Evolutionary conservation across 2,113 vertebrate species (phyloP).

Genomic region (Datnioides undecimradiatus): DNA sequence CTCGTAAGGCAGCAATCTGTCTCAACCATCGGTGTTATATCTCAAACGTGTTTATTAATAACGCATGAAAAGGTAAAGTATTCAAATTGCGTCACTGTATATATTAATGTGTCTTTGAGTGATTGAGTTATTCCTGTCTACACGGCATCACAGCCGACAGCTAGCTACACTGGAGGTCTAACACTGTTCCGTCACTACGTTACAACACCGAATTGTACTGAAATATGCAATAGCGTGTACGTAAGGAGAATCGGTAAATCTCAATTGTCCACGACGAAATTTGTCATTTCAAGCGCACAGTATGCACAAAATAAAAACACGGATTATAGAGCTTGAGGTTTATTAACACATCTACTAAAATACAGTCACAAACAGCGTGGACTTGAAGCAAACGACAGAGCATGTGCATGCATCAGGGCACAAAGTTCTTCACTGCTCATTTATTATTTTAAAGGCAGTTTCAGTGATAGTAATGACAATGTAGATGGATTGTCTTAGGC

Average conservation of each 20-base stretch:
- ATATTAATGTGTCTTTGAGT: background rate
- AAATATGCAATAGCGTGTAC: background rate
- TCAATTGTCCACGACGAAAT: too few relatives aligned
- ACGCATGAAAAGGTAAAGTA: background rate
- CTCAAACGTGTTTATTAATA: background rate
- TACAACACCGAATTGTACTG: background rate
- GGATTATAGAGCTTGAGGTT: too few relatives aligned
- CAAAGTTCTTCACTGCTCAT: too few relatives aligned
- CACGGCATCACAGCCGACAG: background rate
- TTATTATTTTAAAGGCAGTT: background rate
- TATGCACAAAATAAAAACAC: too few relatives aligned
- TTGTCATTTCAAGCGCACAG: too few relatives aligned
- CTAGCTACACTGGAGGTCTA: background rate
- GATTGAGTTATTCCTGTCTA: background rate
- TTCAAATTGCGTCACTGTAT: background rate
- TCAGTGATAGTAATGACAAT: background rate
- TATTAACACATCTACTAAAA: too few relatives aligned
- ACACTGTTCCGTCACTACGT: background rate
- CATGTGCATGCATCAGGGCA: too few relatives aligned
- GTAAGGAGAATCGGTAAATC: too few relatives aligned
- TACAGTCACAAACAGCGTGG: too few relatives aligned
- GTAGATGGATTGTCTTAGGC: too few relatives aligned
- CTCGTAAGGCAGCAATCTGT: background rate
- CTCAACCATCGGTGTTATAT: background rate
- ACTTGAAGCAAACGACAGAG: too few relatives aligned